Evolutionary conservation across 2,888 invertebrate species (phyloP), one percentile per base, ranked within the genome.

Genomic region (Clistopyga incitator): DNA sequence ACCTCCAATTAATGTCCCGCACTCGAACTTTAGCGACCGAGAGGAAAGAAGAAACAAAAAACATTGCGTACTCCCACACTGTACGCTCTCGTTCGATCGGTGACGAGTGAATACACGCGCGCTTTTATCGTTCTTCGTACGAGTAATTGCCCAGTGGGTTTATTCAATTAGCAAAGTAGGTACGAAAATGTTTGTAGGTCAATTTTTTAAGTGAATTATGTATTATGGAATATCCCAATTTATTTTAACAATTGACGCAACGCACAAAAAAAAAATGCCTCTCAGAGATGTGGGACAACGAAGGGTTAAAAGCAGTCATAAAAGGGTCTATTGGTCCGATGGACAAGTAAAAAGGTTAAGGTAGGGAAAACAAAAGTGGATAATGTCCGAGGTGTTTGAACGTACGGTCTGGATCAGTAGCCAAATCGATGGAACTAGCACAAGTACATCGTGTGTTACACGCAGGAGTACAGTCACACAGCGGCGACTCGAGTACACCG

Each of bases 1-100:
- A 67, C 65, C 65, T 50, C 77, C 81, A 81, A 81, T 81, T 81
- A 81, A 77, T 81, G 67, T 64, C 77, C 77, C 52, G 38, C 70
- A 45, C 68, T 71, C 64, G 61, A 54, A 59, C 64, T 56, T 61
- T 23, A 34, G 45, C 13, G 6, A 29, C 59, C 47, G 61, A 74
- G 59, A 34, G 45, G 18, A 74, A 59, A 25, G 34, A 59, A 42
- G 45, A 29, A 54, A 6, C 29, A 59, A 47, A 72, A 72, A 59
- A 18, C 6, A 59, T 13, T 11, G 20, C 59, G 59, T 59, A 29
- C 59, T 34, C 13, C 8, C 8, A 38, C 38, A 38, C 29, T 59
- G 59, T n/a, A 59, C 15, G 34, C 29, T 59, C n/a, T 59, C n/a
- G 59, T 59, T 34, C 34, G 29, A 34, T 59, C 59, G 59, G 29